Conservation (phyloP, 1,140 invertebrate genomes). For the Eriosoma lanigerum region DNA sequence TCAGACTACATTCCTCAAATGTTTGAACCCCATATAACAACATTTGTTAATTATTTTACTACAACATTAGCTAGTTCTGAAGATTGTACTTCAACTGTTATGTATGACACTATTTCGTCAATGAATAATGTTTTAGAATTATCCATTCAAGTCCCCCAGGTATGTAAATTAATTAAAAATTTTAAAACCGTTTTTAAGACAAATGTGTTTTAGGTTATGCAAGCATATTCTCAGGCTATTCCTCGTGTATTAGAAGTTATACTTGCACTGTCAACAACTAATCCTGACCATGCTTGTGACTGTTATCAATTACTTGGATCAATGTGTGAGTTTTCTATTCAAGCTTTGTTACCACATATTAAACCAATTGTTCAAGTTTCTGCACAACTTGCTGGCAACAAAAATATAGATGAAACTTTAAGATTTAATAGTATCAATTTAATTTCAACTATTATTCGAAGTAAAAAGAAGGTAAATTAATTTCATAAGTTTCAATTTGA, state of each 20-base stretch:
- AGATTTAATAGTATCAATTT: conserved; percentile 39
- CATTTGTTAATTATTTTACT: conserved; percentile 29
- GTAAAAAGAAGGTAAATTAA: conserved; percentile 39
- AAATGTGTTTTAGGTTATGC: conserved; percentile 9
- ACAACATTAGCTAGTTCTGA: neutral
- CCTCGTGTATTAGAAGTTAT: conserved; percentile 23
- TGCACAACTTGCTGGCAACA: conserved; percentile 39
- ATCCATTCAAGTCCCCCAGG: conserved; percentile 12
- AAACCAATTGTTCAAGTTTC: conserved; percentile 44
- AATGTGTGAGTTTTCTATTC: conserved; percentile 45
- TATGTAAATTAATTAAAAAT: neutral
- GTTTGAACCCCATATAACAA: conserved; percentile 34
- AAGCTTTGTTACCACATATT: conserved; percentile 35
- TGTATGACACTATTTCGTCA: conserved; percentile 32
- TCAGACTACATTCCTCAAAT: conserved; percentile 31
- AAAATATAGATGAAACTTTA: conserved; percentile 26
- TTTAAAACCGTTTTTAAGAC: neutral
- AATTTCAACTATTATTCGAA: conserved; percentile 36
- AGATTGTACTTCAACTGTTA: neutral
- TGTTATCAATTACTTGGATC: conserved; percentile 21
- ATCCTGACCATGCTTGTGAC: conserved; percentile 33
- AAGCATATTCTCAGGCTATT: conserved; percentile 30
- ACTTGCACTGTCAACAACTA: conserved; percentile 27
- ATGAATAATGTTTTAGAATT: conserved; percentile 45
- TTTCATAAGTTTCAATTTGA: neutral